Evolutionary conservation across 2,113 vertebrate species (phyloP).

Genomic region (Xenopus borealis): DNA sequence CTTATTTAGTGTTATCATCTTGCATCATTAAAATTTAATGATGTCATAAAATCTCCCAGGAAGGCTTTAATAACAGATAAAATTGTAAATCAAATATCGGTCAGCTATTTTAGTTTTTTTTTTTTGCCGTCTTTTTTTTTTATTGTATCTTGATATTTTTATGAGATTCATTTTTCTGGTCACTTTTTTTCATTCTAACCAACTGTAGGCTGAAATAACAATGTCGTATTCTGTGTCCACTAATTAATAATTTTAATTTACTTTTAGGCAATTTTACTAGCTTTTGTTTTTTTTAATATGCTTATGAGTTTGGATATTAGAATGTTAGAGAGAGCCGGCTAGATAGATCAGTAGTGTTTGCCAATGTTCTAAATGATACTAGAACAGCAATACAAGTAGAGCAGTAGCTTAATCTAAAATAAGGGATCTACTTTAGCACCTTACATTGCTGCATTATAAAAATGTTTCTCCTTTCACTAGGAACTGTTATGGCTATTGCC

Average conservation of each 20-base stretch:
- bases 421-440: too few relatives aligned
- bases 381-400: too few relatives aligned
- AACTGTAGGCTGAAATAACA: background rate
- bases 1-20: slow-evolving; percentile 34
- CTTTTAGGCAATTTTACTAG: too few relatives aligned
- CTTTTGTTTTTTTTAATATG: too few relatives aligned
- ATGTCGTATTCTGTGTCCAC: too few relatives aligned
- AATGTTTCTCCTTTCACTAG: slow-evolving; percentile 11
- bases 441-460: background rate
- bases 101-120: background rate
- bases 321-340: too few relatives aligned
- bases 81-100: background rate
- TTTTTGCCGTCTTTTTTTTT: slow-evolving; percentile 5
- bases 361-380: too few relatives aligned
- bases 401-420: too few relatives aligned
- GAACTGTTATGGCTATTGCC: slow-evolving; percentile 17
- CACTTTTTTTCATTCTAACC: too few relatives aligned
- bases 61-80: slow-evolving; percentile 28
- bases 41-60: slow-evolving; percentile 31
- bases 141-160: slow-evolving; percentile 11
- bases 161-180: slow-evolving; percentile 30
- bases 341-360: too few relatives aligned
- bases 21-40: slow-evolving; percentile 35
- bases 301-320: too few relatives aligned
- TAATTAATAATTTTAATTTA: too few relatives aligned